phyloP scores from a whole-genome alignment of 64 coral and sea anemone species.

The Astreopora myriophthalma region DNA sequence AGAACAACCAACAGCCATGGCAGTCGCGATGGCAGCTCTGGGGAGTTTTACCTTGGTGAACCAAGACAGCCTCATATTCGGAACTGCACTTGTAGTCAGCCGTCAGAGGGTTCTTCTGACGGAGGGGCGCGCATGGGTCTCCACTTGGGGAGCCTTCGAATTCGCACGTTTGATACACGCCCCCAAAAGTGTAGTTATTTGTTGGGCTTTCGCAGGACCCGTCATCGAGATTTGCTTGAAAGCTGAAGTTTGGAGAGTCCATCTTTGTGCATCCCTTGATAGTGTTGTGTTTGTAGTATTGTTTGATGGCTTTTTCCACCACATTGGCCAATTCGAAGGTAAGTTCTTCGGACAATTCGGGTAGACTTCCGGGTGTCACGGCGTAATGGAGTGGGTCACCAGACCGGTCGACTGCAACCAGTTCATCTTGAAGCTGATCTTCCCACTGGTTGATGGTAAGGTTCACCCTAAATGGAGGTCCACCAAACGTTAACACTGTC shows the following conservation, averaged over 20 bases:
- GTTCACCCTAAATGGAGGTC: constrained; percentile 69
- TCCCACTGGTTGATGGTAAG: constrained; percentile 91
- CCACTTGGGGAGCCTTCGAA: constrained; percentile 19
- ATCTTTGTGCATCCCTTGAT: constrained; percentile 88
- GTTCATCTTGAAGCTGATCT: constrained; percentile 66
- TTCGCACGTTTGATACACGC: constrained; percentile 86
- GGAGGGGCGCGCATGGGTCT: constrained; percentile 68
- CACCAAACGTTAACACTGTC: constrained; percentile 66
- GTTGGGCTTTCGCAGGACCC: constrained; percentile 75
- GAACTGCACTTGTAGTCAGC: constrained; percentile 73
- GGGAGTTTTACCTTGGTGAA: constrained; percentile 77
- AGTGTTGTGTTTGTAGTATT: constrained; percentile 85
- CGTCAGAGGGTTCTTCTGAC: constrained; percentile 82
- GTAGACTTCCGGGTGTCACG: constrained; percentile 65
- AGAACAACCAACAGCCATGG: constrained; percentile 56
- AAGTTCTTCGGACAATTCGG: constrained; percentile 70
- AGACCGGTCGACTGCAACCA: constrained; percentile 82
- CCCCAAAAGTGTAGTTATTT: constrained; percentile 93
- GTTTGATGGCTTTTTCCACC: constrained; percentile 74
- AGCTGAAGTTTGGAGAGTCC: constrained; percentile 90
- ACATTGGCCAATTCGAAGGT: constrained; percentile 48
- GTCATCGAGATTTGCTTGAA: constrained; percentile 94
- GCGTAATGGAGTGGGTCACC: constrained; percentile 86
- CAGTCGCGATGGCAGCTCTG: constrained; percentile 56
- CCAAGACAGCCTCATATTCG: constrained; percentile 75